Evolutionary conservation across 2,113 vertebrate species (phyloP).

Genomic region (Tachysurus vachellii): DNA sequence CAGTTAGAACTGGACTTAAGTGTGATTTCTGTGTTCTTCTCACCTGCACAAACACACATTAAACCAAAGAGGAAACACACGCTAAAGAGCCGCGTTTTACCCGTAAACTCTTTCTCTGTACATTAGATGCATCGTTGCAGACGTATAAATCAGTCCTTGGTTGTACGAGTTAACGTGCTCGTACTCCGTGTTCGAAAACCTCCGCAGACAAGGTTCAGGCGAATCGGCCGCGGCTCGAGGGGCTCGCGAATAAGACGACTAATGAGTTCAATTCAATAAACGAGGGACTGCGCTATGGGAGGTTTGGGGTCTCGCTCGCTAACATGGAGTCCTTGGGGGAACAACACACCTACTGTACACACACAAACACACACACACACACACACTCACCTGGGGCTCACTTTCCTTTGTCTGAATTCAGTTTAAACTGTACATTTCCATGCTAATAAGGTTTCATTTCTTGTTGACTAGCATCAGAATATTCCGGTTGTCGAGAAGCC

Average conservation of each 20-base stretch:
- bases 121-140: background rate
- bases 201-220: background rate
- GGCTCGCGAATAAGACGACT: slow-evolving; percentile 27
- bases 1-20: background rate
- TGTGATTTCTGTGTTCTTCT: background rate
- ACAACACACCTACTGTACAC: background rate
- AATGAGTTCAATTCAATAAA: slow-evolving; percentile 18
- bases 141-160: background rate
- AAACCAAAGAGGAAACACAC: background rate
- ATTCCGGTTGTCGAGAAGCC: background rate
- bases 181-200: background rate
- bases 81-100: background rate
- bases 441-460: slow-evolving; percentile 19
- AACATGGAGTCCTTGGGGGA: background rate
- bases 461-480: background rate
- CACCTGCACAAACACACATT: background rate
- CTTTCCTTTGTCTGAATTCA: background rate
- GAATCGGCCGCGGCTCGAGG: background rate
- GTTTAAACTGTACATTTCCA: background rate
- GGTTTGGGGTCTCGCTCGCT: background rate
- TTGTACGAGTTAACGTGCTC: background rate
- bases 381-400: background rate
- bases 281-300: background rate
- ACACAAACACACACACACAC: background rate
- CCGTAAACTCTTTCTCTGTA: background rate